Conservation (phyloP, 53 echinoderm and acorn worm genomes). For the Echinarachnius parma region DNA sequence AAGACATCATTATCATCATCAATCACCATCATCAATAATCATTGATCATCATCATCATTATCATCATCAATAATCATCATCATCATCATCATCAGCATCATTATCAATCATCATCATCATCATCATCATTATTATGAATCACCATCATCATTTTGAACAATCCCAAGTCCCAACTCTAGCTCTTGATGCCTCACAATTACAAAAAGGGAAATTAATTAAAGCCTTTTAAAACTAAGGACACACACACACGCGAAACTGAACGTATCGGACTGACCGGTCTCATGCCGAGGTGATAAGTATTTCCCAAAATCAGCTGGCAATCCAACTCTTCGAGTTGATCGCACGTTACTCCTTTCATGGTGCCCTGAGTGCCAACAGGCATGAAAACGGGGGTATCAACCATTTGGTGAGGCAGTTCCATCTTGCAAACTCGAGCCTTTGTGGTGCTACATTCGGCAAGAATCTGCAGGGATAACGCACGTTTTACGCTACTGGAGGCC, state of each 20-base stretch:
- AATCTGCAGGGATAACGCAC: slow-evolving; percentile 68
- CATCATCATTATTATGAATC: too few relatives aligned
- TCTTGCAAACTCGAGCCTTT: slow-evolving; percentile 87
- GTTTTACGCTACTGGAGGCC: slow-evolving; percentile 67
- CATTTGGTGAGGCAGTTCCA: slow-evolving; percentile 76
- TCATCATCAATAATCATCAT: too few relatives aligned
- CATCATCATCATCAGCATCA: too few relatives aligned
- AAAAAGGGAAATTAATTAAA: too few relatives aligned
- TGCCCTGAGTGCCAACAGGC: slow-evolving; percentile 94
- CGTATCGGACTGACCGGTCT: slow-evolving; percentile 66
- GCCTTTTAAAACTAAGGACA: too few relatives aligned
- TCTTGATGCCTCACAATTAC: too few relatives aligned
- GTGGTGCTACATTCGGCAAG: slow-evolving; percentile 93
- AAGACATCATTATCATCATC: too few relatives aligned
- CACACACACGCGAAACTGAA: slow-evolving; percentile 2
- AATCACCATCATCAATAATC: too few relatives aligned
- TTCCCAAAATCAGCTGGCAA: slow-evolving; percentile 87
- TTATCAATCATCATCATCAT: too few relatives aligned
- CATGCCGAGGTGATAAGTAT: slow-evolving; percentile 96
- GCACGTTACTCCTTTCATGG: slow-evolving; percentile 90
- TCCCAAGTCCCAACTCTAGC: too few relatives aligned
- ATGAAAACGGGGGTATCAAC: slow-evolving; percentile 90
- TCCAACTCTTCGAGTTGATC: slow-evolving; percentile 71
- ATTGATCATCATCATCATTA: too few relatives aligned
- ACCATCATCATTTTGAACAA: too few relatives aligned